A percentile compares a stretch with the other conserved stretches of the same genome.
phyloP scores from a whole-genome alignment of 2,113 vertebrate species.

The Seriola dumerili region DNA sequence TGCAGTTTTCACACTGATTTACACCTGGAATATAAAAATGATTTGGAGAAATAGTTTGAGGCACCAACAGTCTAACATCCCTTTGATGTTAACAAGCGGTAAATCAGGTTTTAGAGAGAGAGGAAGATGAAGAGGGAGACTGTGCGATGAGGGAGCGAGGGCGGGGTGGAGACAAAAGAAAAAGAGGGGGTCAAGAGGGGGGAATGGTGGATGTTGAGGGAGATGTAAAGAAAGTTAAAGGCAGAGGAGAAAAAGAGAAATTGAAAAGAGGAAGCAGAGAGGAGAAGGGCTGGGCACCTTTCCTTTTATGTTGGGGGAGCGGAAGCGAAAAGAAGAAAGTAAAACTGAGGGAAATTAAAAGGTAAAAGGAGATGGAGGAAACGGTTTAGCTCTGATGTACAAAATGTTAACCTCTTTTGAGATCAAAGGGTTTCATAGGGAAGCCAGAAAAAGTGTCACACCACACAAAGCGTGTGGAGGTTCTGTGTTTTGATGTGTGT shows the following conservation, averaged over 20 bases:
- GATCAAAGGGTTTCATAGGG: conserved; percentile 57
- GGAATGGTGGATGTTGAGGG: conserved; percentile 36
- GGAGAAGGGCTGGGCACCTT: conserved; percentile 48
- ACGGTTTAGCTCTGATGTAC: conserved; percentile 55
- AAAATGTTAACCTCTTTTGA: conserved; percentile 63
- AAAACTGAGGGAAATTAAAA: conserved; percentile 71
- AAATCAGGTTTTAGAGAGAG: conserved; percentile 79
- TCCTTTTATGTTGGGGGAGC: conserved; percentile 66
- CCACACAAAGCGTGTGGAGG: conserved; percentile 12
- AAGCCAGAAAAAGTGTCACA: conserved; percentile 27
- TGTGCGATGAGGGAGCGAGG: conserved; percentile 27
- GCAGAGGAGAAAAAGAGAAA: conserved; percentile 50
- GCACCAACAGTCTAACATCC: conserved; percentile 72
- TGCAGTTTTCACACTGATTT: conserved; percentile 74
- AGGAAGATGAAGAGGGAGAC: conserved; percentile 72
- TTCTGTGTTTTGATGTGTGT: conserved; percentile 17
- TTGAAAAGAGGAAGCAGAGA: conserved; percentile 46
- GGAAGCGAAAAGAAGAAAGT: conserved; percentile 36
- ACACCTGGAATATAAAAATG: conserved; percentile 79
- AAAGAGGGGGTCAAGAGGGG: conserved; percentile 57
- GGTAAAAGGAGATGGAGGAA: conserved; percentile 49
- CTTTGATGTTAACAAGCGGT: conserved; percentile 82
- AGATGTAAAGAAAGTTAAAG: conserved; percentile 64
- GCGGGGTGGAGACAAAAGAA: conserved; percentile 64
- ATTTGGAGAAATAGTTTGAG: conserved; percentile 80